Percentiles rank a stretch among this genome's conserved stretches.
Evolutionary conservation across 2,797 vertebrate species (phyloP).

Genomic region (Limosa lapponica): DNA sequence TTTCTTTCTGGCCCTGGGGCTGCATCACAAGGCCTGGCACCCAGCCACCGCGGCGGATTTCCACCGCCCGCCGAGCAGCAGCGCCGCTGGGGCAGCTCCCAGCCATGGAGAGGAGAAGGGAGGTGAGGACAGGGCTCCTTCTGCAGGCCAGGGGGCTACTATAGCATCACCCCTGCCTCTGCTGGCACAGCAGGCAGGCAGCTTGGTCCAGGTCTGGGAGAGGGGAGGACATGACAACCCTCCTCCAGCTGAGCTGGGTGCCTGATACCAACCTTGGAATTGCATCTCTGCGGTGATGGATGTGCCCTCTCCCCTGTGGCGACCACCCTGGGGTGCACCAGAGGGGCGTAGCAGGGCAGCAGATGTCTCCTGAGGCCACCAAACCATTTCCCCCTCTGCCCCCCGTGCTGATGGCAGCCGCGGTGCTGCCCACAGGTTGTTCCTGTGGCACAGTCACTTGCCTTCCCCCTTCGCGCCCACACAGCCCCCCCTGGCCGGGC

Average conservation of each 20-base stretch:
- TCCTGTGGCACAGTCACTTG: neutral
- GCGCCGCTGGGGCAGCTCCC: rapidly evolving
- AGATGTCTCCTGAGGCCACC: neutral
- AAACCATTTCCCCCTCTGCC: neutral
- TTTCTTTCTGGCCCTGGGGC: neutral
- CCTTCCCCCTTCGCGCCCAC: too few relatives aligned
- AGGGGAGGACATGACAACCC: neutral
- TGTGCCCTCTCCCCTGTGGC: rapidly evolving
- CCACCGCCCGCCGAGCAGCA: rapidly evolving
- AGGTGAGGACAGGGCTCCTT: neutral
- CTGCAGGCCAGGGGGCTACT: neutral
- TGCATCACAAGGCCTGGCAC: neutral
- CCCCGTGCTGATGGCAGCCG: rapidly evolving
- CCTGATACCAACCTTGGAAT: neutral
- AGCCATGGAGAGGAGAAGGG: rapidly evolving
- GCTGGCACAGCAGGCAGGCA: neutral
- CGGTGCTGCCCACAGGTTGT: neutral
- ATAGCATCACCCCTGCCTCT: neutral
- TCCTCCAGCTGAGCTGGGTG: neutral
- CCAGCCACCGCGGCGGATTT: rapidly evolving
- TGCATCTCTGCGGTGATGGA: rapidly evolving
- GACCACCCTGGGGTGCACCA: rapidly evolving
- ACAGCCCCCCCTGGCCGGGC: neutral
- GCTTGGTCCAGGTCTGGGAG: neutral
- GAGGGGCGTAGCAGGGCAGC: neutral